Evolutionary conservation across 2,888 invertebrate genomes (phyloP), one percentile per base, ranked within the genome.

Genomic region (Dryobota labecula): DNA sequence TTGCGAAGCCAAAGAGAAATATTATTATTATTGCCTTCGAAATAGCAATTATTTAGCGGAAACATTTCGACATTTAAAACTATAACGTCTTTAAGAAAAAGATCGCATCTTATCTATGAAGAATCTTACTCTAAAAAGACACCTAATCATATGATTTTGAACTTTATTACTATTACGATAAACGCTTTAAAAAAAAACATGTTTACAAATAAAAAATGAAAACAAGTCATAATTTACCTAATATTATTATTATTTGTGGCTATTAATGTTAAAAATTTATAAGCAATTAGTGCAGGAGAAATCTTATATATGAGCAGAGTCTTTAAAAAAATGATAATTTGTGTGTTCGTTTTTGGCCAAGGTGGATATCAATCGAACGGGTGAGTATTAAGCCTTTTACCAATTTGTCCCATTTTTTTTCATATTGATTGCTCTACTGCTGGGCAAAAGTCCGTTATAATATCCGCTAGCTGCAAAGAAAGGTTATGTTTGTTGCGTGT

Each of bases 31-130:
- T 41, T 41, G 54, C 65, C 68, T 79, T 81, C 57, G n/a, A 47
- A 8, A 58, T 9, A 57, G 71, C 74, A 79, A 81, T 86, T 78
- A 84, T 78, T 65, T 47, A 18, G 70, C 80, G 85, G 83, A 88
- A 80, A 77, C 47, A 58, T 80, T 68, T 36, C 68, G 73, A 83
- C 78, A 87, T 86, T 66, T 77, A 43, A 51, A 53, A 70, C 68
- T 27, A 57, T 47, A 43, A 61, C 71, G 69, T 80, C 68, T 74
- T 72, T 73, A 56, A 66, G n/a, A 57, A 47, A 51, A 53, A 76
- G 80, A 86, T 86, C 78, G 5, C 58, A 87, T 87, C 85, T 83
- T 53, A 84, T 77, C 82, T 86, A 68, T 45, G 45, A 64, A 41
- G 58, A 63, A 85, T 79, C 76, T 80, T 53, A 62, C 36, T 60